phyloP scores from a whole-genome alignment of 2,797 vertebrate genomes.

The Taeniopygia guttata region DNA sequence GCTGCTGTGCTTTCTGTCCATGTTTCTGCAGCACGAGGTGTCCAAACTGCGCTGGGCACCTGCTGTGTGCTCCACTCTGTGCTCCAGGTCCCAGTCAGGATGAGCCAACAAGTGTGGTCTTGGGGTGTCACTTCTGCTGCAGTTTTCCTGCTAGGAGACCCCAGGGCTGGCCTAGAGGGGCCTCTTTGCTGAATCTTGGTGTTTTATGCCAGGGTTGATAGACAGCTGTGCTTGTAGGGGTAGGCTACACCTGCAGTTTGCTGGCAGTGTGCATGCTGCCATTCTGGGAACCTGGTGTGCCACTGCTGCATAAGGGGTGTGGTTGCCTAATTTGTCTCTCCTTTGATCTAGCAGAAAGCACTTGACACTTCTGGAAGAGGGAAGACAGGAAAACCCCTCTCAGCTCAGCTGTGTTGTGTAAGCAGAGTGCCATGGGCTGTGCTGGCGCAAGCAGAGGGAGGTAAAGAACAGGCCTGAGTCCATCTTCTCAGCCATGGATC shows the following conservation, averaged over 20 bases:
- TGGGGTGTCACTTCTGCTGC: neutral
- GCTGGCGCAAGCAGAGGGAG: neutral
- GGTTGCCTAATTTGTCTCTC: slow-evolving; percentile 16
- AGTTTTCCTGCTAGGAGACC: neutral
- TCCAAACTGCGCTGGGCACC: accelerated
- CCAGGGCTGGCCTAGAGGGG: neutral
- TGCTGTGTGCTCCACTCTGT: neutral
- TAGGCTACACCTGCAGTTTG: neutral
- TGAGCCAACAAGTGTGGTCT: neutral
- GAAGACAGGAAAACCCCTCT: neutral
- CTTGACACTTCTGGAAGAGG: slow-evolving; percentile 1
- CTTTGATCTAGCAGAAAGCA: slow-evolving; percentile 1
- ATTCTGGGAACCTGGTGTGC: neutral
- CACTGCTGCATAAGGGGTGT: neutral
- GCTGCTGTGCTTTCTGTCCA: accelerated
- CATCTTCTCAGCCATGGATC: accelerated
- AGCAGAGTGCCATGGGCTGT: neutral
- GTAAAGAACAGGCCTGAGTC: neutral
- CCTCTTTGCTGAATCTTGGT: neutral
- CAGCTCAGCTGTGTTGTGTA: neutral
- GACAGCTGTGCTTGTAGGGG: neutral
- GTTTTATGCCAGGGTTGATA: neutral
- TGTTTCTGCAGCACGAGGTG: neutral
- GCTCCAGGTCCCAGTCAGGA: neutral
- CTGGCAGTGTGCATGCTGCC: neutral